phyloP scores from a whole-genome alignment of 2,888 invertebrate genomes.

The Synanthedon formicaeformis region DNA sequence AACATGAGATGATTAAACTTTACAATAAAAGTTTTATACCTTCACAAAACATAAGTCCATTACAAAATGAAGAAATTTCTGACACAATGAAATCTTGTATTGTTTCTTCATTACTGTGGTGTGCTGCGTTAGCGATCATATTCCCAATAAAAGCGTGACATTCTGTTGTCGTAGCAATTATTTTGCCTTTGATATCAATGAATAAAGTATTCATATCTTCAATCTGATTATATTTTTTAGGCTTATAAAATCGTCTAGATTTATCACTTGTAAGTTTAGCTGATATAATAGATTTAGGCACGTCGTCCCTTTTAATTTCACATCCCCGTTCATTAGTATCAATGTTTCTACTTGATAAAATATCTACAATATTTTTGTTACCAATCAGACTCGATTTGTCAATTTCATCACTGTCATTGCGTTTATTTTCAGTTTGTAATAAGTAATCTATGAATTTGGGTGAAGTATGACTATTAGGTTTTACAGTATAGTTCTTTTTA shows the following conservation, averaged over 20 bases:
- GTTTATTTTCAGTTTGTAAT: too few relatives aligned
- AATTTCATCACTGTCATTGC: too few relatives aligned
- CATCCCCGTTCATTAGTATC: too few relatives aligned
- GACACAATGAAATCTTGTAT: conserved; percentile 47
- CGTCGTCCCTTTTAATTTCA: too few relatives aligned
- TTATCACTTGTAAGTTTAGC: too few relatives aligned
- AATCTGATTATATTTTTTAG: too few relatives aligned
- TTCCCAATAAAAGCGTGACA: conserved; percentile 59
- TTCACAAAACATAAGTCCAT: conserved; percentile 48
- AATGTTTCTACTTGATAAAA: too few relatives aligned
- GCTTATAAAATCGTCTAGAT: conserved; percentile 15
- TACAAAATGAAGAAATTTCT: conserved; percentile 54
- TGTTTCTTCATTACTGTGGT: conserved; percentile 29
- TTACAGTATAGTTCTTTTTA: not conserved
- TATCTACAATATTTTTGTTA: too few relatives aligned
- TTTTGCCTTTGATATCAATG: conserved; percentile 52
- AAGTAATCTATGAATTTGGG: too few relatives aligned
- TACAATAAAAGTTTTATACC: conserved; percentile 54
- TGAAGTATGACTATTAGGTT: not conserved
- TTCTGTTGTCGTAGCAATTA: conserved; percentile 42
- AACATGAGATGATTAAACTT: conserved; percentile 22
- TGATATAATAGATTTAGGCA: too few relatives aligned
- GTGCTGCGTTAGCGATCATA: conserved; percentile 39
- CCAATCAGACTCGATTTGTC: too few relatives aligned
- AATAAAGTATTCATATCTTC: conserved; percentile 15